Percentiles rank a stretch among this genome's conserved stretches.
Conservation (phyloP, 2,797 vertebrate species). For the Hylomyscus alleni region DNA sequence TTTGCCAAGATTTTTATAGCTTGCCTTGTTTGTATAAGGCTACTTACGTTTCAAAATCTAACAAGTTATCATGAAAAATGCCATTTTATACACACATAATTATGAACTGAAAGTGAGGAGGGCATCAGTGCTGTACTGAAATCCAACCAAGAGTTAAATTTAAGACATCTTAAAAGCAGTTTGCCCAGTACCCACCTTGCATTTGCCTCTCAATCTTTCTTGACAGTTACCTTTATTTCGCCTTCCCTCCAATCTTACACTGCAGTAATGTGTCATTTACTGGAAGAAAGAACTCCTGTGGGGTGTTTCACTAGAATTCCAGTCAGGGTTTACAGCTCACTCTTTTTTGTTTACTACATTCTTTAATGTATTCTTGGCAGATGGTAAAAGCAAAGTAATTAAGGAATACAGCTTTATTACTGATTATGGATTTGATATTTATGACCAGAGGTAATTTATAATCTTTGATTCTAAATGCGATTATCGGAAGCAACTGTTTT, state of each 20-base stretch:
- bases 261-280: constrained; percentile 52
- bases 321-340: constrained; percentile 79
- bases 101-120: not conserved
- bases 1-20: constrained; percentile 37
- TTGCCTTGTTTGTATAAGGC: not conserved
- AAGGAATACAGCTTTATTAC: constrained; percentile 86
- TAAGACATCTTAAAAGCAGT: constrained; percentile 47
- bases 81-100: not conserved
- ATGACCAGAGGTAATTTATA: constrained; percentile 83
- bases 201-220: constrained; percentile 12
- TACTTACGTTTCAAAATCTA: constrained; percentile 55
- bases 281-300: constrained; percentile 80
- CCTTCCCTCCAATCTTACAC: not conserved
- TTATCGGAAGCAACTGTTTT: constrained; percentile 81
- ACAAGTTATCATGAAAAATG: constrained; percentile 41
- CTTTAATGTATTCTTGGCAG: constrained; percentile 84
- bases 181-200: not conserved
- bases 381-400: constrained; percentile 88
- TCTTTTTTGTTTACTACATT: constrained; percentile 83
- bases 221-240: not conserved
- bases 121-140: not conserved
- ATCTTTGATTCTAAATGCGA: constrained; percentile 81
- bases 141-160: constrained; percentile 62
- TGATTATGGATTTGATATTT: constrained; percentile 85
- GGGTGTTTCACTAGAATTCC: constrained; percentile 64